phyloP scores from a whole-genome alignment of 2,888 invertebrate genomes.

The Synanthedon vespiformis region DNA sequence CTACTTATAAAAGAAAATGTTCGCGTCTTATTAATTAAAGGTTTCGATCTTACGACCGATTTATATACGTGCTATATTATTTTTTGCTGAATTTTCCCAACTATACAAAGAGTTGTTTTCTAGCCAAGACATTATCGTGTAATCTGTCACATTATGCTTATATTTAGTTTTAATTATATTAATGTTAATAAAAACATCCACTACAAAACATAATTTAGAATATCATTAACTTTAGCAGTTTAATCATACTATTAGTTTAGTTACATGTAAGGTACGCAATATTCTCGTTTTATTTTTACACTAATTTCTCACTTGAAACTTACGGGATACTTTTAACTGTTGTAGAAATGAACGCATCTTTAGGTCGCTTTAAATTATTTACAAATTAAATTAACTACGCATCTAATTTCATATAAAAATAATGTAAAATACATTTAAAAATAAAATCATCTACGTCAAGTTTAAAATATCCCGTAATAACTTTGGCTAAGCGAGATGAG shows the following conservation, averaged over 20 bases:
- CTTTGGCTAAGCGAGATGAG: slow-evolving; percentile 33
- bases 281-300: slow-evolving; percentile 28
- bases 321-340: slow-evolving; percentile 35
- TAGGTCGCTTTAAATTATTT: background rate
- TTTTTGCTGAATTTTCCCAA: no score
- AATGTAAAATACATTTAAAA: background rate
- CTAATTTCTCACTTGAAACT: slow-evolving; percentile 35
- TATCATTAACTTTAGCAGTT: slow-evolving; percentile 32
- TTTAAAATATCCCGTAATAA: slow-evolving; percentile 29
- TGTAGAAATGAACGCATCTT: slow-evolving; percentile 1
- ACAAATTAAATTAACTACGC: background rate
- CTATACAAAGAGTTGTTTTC: no score
- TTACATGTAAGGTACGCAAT: slow-evolving; percentile 15
- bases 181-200: slow-evolving; percentile 31
- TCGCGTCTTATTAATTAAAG: background rate
- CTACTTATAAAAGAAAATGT: slow-evolving; percentile 19
- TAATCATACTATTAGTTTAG: slow-evolving; percentile 11
- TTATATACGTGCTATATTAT: no score
- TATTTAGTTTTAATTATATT: background rate
- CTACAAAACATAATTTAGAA: slow-evolving; percentile 61
- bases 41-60: slow-evolving; percentile 10
- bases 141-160: no score
- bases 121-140: no score
- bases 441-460: background rate
- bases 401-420: background rate